These are phyloP conservation scores for Hapalemur alaotrensis DNA, from an alignment of 2,797 vertebrate species.

Conservation along the genomic window DNA sequence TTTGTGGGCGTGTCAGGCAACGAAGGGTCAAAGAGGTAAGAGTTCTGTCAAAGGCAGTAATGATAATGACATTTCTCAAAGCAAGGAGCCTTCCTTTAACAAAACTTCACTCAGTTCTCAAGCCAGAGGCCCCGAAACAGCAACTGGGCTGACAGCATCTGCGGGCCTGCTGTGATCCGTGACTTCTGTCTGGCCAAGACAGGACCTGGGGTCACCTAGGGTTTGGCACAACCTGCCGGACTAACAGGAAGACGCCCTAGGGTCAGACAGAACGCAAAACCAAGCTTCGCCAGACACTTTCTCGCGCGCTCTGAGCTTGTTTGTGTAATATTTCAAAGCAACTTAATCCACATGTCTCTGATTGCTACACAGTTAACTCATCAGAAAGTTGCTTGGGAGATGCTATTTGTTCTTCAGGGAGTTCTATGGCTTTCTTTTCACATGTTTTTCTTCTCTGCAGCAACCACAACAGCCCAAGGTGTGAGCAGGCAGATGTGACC, in stretches of 20 bases:
- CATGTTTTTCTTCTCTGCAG: not conserved
- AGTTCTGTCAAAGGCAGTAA: not conserved
- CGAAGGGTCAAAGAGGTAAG: not conserved
- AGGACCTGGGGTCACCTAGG: constrained; percentile 16
- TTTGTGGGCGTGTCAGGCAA: no score
- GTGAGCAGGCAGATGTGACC: not conserved
- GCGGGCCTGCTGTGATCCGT: not conserved
- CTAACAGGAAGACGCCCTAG: not conserved
- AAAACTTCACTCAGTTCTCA: not conserved
- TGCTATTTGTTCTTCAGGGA: not conserved
- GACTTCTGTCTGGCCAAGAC: not conserved
- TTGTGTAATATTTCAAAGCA: not conserved
- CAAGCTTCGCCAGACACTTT: not conserved
- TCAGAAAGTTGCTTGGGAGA: not conserved
- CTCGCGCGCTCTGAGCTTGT: not conserved
- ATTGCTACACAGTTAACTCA: not conserved
- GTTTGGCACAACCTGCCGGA: not conserved
- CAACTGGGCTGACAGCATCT: not conserved
- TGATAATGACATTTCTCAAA: not conserved
- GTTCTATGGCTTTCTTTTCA: not conserved
- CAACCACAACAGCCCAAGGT: not conserved
- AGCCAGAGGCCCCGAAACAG: not conserved
- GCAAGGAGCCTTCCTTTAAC: not conserved
- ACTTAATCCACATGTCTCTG: not conserved
- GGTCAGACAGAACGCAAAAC: not conserved